phyloP scores from a whole-genome alignment of 2,888 invertebrate genomes.

The Ormyrus rosae region DNA sequence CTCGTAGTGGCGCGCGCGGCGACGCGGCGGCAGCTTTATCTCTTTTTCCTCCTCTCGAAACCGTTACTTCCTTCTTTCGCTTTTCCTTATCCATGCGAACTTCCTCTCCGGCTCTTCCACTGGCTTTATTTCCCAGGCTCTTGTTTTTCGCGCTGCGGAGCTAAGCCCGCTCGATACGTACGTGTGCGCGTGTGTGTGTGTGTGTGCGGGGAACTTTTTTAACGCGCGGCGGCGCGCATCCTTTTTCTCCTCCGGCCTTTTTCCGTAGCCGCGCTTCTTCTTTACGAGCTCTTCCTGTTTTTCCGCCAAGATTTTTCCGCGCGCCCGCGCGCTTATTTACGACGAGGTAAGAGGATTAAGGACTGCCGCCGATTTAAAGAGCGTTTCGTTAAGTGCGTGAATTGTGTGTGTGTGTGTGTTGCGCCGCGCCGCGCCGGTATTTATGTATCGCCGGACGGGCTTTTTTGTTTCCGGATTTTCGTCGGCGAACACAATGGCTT shows the following conservation, averaged over 20 bases:
- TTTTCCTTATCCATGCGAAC: constrained; percentile 23
- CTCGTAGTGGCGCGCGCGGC: not conserved
- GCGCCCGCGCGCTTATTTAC: constrained; percentile 23
- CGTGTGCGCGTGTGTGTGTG: no score
- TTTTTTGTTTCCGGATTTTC: not conserved
- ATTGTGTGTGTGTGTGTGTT: not conserved
- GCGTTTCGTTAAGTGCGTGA: constrained; percentile 38
- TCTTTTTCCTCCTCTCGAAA: not conserved
- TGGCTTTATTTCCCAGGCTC: constrained; percentile 15
- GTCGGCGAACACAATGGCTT: not conserved
- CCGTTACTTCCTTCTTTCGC: not conserved
- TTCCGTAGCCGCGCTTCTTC: not conserved
- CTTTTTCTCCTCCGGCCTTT: not conserved
- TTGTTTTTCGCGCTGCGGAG: constrained; percentile 5
- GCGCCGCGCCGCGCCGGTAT: no score
- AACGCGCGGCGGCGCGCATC: no score
- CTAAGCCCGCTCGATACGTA: no score
- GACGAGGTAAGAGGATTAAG: constrained; percentile 42
- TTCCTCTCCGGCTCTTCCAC: constrained; percentile 8
- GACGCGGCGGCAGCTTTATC: not conserved
- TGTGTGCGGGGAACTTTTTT: no score
- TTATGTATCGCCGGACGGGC: no score
- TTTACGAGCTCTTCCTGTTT: constrained; percentile 16
- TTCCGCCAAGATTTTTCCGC: constrained; percentile 34
- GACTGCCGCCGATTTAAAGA: not conserved